Conservation (phyloP, 2,797 vertebrate genomes). For the Schizothorax lantsangensis region DNA sequence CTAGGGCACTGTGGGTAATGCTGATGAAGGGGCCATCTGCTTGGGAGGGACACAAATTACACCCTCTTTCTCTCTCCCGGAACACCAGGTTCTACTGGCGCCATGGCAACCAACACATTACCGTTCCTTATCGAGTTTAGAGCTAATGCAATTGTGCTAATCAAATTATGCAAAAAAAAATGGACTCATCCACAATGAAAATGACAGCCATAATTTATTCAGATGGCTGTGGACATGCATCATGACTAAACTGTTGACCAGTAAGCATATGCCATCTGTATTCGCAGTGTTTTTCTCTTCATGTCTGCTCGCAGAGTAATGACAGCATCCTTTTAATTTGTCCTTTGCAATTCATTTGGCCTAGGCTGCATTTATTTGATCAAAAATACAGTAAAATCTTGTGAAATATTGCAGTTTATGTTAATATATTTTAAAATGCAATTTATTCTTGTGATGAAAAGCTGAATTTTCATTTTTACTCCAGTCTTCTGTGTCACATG, state of each 20-base stretch:
- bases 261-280: constrained; percentile 15
- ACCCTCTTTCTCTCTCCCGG: constrained; percentile 36
- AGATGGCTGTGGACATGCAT: constrained; percentile 15
- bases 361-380: not conserved
- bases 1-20: constrained; percentile 49
- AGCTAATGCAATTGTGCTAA: constrained; percentile 78
- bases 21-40: constrained; percentile 48
- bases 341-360: not conserved
- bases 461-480: not conserved
- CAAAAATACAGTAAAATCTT: not conserved
- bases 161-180: constrained; percentile 76
- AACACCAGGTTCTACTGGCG: constrained; percentile 64
- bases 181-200: constrained; percentile 70
- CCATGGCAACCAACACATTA: constrained; percentile 74
- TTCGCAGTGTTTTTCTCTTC: not conserved
- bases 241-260: constrained; percentile 44
- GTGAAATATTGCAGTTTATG: not conserved
- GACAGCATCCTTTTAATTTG: not conserved
- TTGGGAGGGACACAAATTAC: constrained; percentile 54
- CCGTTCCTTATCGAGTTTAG: constrained; percentile 73
- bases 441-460: not conserved
- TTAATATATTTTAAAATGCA: constrained; percentile 6
- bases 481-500: not conserved
- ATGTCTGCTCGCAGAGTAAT: not conserved
- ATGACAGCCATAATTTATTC: constrained; percentile 53